A percentile compares a stretch with the other conserved stretches of the same genome.
phyloP scores from a whole-genome alignment of 2,113 vertebrate species.

The Campylomormyrus tamandua region DNA sequence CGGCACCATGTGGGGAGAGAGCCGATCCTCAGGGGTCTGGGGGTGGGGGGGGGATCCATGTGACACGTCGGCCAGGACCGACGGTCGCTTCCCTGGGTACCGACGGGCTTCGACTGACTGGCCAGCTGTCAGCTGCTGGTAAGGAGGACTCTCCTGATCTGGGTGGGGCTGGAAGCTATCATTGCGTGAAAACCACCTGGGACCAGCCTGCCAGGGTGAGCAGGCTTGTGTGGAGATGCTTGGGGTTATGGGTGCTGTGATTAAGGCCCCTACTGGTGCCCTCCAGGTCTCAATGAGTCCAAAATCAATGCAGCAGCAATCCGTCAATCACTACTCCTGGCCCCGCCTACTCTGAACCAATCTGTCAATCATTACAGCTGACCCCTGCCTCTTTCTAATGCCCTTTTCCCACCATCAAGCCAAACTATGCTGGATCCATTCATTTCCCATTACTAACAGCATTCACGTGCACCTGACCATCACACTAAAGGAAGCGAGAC shows the following conservation, averaged over 20 bases:
- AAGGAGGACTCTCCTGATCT: neutral
- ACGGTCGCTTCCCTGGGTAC: neutral
- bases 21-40: neutral
- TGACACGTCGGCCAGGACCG: neutral
- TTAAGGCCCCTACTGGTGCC: neutral
- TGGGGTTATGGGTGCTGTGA: neutral
- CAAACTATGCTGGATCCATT: neutral
- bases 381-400: neutral
- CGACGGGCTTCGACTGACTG: neutral
- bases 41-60: neutral
- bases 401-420: constrained; percentile 1
- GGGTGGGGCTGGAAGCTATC: neutral
- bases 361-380: neutral
- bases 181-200: neutral
- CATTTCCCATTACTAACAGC: neutral
- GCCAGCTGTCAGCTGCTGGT: neutral
- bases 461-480: neutral
- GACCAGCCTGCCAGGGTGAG: neutral
- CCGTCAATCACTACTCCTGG: neutral
- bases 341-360: neutral
- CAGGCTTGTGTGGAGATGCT: neutral
- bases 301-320: neutral
- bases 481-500: neutral
- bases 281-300: neutral
- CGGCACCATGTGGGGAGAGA: no score